phyloP scores from a whole-genome alignment of 2,797 vertebrate species.

The Aratinga solstitialis region DNA sequence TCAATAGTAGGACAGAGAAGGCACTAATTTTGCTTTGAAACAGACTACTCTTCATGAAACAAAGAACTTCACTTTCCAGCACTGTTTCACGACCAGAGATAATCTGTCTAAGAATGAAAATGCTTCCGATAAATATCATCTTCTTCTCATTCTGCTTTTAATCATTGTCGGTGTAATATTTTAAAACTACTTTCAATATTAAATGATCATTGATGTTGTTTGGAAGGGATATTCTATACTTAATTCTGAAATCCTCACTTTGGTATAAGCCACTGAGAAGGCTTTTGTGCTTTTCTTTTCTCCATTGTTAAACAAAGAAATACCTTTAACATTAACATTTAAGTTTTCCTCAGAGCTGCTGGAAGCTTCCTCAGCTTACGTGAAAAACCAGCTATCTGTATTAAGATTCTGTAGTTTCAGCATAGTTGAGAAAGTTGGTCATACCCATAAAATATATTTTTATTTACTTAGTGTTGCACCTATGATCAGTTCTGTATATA shows the following conservation, averaged over 20 bases:
- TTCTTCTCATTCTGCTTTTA: neutral
- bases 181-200: fast-evolving
- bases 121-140: neutral
- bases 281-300: neutral
- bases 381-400: neutral
- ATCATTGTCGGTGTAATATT: neutral
- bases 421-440: neutral
- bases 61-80: constrained; percentile 64
- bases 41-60: constrained; percentile 53
- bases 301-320: neutral
- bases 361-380: neutral
- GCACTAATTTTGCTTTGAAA: constrained; percentile 71
- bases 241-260: neutral
- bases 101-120: neutral
- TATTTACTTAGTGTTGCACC: neutral
- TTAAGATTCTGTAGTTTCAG: neutral
- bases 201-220: neutral
- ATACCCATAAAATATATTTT: neutral
- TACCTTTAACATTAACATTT: neutral
- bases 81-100: constrained; percentile 12
- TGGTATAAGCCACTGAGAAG: neutral
- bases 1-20: constrained; percentile 78
- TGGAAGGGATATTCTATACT: neutral
- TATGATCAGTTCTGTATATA: neutral
- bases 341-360: neutral